Evolutionary conservation across 2,797 vertebrate genomes (phyloP), one percentile per base, ranked within the genome.

Genomic region (Acipenser ruthenus): DNA sequence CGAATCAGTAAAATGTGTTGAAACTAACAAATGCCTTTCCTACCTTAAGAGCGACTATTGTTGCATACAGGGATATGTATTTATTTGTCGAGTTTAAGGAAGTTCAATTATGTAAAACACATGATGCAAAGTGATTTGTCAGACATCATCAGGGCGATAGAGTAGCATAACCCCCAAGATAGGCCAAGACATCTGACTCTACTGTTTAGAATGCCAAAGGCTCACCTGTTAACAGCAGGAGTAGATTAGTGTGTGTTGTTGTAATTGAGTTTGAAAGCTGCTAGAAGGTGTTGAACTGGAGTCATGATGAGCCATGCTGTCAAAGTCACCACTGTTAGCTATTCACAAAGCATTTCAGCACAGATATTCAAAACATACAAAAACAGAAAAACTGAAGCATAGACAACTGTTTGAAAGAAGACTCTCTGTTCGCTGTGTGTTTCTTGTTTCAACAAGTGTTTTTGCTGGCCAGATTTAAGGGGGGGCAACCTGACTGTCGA

Each of bases 161-260:
- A 62, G 60, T 62, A 48, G 8, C 9, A 62, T 48, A 62, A 18
- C 9, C 6, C 13, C 23, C n/a, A 10, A 37, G 60, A 18, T 37
- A 12, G 13, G 18, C 13, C 13, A 62, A 62, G 13, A 37, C 18
- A 62, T 62, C 15, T 13, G 60, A 62, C 3, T 62, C 60, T 48
- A n/a, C 60, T 23, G 7, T 62, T 62, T 37, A 13, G 37, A 62
- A 62, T 23, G 60, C 60, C 60, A 62, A 62, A 48, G 60, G 60
- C 60, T 37, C 23, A 10, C 18, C 2, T 18, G 4, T 7, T 48
- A 18, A 62, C 60, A 37, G 60, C 8, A 62, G 2, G 60, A 48
- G 37, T 7, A 62, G 13, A 62, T 62, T 62, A 62, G 2, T 62
- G 10, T 62, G 60, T 60, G 8, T 62, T 13, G 11, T 48, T 18